Conservation (phyloP, 1,140 invertebrate species). For the Magallana gigas region DNA sequence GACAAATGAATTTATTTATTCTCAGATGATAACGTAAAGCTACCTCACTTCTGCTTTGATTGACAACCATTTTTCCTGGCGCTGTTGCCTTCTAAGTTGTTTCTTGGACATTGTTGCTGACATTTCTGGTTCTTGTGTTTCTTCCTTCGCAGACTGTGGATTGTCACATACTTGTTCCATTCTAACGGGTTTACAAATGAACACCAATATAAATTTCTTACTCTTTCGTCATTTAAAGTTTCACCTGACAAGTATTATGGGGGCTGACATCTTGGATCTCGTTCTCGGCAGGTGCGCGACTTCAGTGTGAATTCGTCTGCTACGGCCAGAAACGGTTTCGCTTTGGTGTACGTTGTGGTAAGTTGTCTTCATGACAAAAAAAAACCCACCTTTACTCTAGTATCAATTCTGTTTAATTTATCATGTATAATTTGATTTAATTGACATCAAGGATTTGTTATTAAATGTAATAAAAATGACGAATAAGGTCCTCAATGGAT, state of each 20-base stretch:
- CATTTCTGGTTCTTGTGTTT: conserved; percentile 15
- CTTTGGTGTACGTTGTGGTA: background rate
- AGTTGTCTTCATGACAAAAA: no score
- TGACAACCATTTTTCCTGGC: conserved; percentile 79
- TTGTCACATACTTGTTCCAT: background rate
- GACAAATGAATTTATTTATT: no score
- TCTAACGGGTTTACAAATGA: background rate
- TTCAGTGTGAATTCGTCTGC: conserved; percentile 51
- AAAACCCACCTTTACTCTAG: no score
- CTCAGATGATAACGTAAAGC: background rate
- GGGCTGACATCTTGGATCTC: conserved; percentile 67
- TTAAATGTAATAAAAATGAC: no score
- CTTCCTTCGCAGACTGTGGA: conserved; percentile 1
- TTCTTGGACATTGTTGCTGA: conserved; percentile 64
- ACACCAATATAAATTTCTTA: background rate
- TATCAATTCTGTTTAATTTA: no score
- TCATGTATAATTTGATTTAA: no score
- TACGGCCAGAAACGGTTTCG: background rate
- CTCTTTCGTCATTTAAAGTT: background rate
- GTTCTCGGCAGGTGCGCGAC: conserved; percentile 57
- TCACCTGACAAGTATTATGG: conserved; percentile 47
- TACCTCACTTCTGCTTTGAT: conserved; percentile 82
- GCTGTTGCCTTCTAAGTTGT: conserved; percentile 81
- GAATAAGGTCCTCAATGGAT: no score
- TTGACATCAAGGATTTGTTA: no score